Conservation (phyloP, 2,797 vertebrate species). For the Pogoniulus pusillus region DNA sequence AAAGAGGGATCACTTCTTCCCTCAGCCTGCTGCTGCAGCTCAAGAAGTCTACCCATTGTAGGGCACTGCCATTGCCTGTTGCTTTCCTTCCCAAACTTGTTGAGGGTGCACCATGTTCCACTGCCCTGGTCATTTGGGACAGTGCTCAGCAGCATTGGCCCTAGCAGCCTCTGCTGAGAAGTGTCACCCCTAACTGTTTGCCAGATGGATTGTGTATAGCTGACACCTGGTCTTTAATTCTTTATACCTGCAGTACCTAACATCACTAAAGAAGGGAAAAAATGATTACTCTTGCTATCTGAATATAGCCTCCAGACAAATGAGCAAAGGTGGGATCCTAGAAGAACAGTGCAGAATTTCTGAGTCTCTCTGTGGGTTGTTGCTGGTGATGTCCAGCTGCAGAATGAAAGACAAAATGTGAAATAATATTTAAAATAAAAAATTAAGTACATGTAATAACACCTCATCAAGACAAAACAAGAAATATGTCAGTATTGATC, state of each 20-base stretch:
- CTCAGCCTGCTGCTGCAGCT: background rate
- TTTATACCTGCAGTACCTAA: background rate
- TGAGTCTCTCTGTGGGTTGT: background rate
- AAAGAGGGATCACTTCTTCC: fast-evolving
- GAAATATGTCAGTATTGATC: background rate
- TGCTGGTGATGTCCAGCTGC: background rate
- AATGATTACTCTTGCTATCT: background rate
- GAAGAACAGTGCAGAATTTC: background rate
- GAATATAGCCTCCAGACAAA: background rate
- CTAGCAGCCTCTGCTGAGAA: background rate
- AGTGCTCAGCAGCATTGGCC: fast-evolving
- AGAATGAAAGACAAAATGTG: background rate
- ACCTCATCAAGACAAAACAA: background rate
- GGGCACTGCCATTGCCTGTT: fast-evolving
- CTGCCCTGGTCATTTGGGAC: background rate
- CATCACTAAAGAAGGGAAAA: background rate
- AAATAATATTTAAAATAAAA: background rate
- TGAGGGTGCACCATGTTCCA: background rate
- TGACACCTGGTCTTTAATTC: background rate
- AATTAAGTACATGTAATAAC: background rate
- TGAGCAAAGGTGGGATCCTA: background rate
- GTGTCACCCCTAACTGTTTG: background rate
- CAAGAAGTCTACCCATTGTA: fast-evolving
- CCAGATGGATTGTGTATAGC: background rate
- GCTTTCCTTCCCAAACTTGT: background rate